Evolutionary conservation across 2,888 invertebrate genomes (phyloP).

Genomic region (Phaedon cochleariae): DNA sequence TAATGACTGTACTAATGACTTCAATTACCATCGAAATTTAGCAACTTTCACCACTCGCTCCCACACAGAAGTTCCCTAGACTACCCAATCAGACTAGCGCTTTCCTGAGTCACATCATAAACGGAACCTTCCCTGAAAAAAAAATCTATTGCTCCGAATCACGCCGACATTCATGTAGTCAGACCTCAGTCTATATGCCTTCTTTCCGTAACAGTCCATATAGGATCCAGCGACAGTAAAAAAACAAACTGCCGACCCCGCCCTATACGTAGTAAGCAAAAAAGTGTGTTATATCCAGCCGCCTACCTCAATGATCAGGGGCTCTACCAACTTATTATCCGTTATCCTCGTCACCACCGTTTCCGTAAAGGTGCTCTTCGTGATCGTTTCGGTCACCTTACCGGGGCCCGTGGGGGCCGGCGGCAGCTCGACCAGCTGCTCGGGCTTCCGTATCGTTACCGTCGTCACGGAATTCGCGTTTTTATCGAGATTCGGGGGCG

Average conservation of each 20-base stretch:
- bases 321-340: constrained; percentile 87
- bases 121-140: too few species aligned
- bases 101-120: too few species aligned
- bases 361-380: constrained; percentile 95
- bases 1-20: too few species aligned
- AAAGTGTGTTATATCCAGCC: constrained; percentile 39
- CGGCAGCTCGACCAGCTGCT: constrained; percentile 74
- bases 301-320: constrained; percentile 89
- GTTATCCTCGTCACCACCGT: constrained; percentile 94
- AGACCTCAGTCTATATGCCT: too few species aligned
- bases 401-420: constrained; percentile 86
- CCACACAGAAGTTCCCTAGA: too few species aligned
- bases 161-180: too few species aligned
- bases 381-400: constrained; percentile 92
- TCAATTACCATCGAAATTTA: too few species aligned
- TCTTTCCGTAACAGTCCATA: too few species aligned
- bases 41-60: too few species aligned
- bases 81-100: too few species aligned
- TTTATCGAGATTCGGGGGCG: constrained; percentile 50
- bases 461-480: constrained; percentile 72
- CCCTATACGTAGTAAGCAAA: constrained; percentile 9
- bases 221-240: constrained; percentile 22
- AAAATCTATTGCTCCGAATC: too few species aligned
- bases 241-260: constrained; percentile 35
- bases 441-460: constrained; percentile 84